Conservation (phyloP, 2,797 vertebrate species). For the Hipposideros larvatus region DNA sequence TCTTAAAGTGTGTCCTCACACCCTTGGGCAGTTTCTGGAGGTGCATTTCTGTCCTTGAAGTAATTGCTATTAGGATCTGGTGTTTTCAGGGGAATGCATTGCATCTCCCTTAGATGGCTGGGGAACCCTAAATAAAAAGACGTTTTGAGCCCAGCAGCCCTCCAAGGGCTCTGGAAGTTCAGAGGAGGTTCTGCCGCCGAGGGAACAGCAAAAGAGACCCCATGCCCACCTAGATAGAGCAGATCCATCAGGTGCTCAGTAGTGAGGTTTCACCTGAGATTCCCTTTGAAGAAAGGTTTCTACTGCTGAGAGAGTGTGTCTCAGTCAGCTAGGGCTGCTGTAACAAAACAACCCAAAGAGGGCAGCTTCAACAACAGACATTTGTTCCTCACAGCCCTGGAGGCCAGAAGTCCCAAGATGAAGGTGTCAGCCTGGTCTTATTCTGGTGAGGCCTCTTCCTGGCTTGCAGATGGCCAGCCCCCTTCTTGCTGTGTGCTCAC, state of each 20-base stretch:
- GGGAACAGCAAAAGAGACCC: neutral
- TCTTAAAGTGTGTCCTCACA: neutral
- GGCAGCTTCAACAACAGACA: rapidly evolving
- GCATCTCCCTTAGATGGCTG: neutral
- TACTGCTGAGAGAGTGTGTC: neutral
- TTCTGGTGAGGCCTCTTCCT: neutral
- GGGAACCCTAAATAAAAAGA: neutral
- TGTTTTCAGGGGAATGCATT: neutral
- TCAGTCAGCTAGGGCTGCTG: too few relatives aligned
- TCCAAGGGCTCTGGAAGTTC: neutral
- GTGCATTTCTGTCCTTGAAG: neutral
- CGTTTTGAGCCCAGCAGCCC: neutral
- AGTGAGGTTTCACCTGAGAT: neutral
- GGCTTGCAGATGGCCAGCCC: rapidly evolving
- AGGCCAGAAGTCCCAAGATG: too few relatives aligned
- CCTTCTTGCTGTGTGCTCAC: neutral
- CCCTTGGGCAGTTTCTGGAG: neutral
- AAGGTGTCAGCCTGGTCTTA: neutral
- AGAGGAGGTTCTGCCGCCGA: neutral
- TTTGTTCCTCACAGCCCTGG: neutral
- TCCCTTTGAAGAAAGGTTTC: neutral
- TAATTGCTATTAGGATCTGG: neutral
- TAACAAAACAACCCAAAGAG: rapidly evolving
- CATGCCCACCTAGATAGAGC: rapidly evolving
- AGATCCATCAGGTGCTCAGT: rapidly evolving